Conservation (phyloP, 2,113 vertebrate genomes). For the Serranochromis macrocephalus region DNA sequence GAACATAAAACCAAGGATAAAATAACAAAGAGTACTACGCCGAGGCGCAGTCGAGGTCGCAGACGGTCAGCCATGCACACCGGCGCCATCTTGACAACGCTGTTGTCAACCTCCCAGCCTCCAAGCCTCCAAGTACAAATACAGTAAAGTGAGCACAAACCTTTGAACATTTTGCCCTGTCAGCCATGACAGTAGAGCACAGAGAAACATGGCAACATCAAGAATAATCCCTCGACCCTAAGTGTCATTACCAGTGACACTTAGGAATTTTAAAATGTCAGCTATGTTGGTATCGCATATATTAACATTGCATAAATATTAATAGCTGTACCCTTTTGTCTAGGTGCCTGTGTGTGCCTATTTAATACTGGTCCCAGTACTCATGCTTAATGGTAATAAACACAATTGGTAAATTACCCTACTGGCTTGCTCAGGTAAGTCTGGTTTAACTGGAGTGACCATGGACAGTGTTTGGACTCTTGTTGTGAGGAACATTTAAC, state of each 20-base stretch:
- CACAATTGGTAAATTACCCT: neutral
- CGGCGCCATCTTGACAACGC: too few species aligned
- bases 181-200: neutral
- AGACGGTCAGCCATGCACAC: too few species aligned
- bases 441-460: neutral
- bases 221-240: neutral
- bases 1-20: too few species aligned
- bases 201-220: neutral
- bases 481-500: neutral
- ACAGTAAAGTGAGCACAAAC: neutral
- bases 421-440: neutral
- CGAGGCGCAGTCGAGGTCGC: too few species aligned
- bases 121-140: too few species aligned
- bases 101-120: too few species aligned
- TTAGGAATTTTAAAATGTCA: neutral
- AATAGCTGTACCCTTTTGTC: neutral
- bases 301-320: neutral
- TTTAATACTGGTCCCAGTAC: neutral
- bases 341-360: neutral
- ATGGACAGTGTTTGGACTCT: neutral
- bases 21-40: too few species aligned
- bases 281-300: neutral
- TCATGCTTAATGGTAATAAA: neutral
- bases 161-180: neutral
- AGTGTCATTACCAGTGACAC: neutral